These are phyloP conservation scores for Theristicus caerulescens DNA, from an alignment of 2,113 vertebrate species.

Conservation along the genomic window DNA sequence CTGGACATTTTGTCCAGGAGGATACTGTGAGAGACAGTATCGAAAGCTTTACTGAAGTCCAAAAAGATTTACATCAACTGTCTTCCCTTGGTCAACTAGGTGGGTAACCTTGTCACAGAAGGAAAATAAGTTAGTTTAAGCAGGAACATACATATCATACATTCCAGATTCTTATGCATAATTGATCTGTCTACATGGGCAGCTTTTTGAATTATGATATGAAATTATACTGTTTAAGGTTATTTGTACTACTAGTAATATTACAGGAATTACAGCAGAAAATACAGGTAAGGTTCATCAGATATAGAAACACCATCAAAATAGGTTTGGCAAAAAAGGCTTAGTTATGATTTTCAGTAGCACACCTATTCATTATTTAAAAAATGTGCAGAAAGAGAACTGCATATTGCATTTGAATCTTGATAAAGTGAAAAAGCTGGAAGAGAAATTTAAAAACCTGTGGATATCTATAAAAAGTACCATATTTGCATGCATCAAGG, in stretches of 20 bases:
- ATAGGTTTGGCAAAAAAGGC: not conserved
- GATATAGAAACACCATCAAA: not conserved
- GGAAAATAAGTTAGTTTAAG: too few relatives aligned
- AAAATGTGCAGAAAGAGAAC: not conserved
- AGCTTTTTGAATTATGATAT: not conserved
- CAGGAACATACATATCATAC: not conserved
- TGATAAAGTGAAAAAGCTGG: not conserved
- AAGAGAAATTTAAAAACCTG: not conserved
- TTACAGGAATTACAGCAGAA: not conserved
- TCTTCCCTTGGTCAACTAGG: too few relatives aligned
- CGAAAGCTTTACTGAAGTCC: too few relatives aligned
- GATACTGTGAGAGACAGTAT: too few relatives aligned
- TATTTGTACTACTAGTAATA: not conserved
- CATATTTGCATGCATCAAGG: not conserved
- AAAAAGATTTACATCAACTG: too few relatives aligned
- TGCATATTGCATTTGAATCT: not conserved
- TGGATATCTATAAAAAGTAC: not conserved
- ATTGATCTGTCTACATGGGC: not conserved
- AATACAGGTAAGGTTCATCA: not conserved
- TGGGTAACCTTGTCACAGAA: too few relatives aligned
- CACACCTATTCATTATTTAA: not conserved
- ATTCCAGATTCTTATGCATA: not conserved
- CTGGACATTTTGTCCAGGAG: too few relatives aligned
- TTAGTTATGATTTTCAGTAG: not conserved
- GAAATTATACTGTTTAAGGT: not conserved